Evolutionary conservation across 2,113 vertebrate genomes (phyloP), one percentile per base, ranked within the genome.

Genomic region (Peromyscus maniculatus): DNA sequence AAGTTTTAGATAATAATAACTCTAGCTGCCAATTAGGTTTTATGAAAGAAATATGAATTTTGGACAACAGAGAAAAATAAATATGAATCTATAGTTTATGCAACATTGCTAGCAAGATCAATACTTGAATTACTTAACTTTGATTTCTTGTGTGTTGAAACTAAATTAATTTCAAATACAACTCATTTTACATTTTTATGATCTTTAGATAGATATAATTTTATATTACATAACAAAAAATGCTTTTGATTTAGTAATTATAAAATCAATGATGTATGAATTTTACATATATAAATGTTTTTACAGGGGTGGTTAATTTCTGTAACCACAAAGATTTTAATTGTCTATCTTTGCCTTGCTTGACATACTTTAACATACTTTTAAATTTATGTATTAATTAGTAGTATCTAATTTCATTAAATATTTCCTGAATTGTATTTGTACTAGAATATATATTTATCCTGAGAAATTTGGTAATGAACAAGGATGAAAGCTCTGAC

Each of bases 401-500:
- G 39, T 33, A 75, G 21, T 8, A 10, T 21, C 24, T 55, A 89
- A 5, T 49, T 28, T 67, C 7, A 86, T 28, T 2, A 62, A 22
- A 33, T 55, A 90, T 21, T 64, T 57, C 43, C 55, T 80, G 19
- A 75, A 69, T 52, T 11, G 0, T 71, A 7, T 74, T 75, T 69
- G 13, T 95, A 0, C 7, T 49, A 24, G 5, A 24, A 12, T 9
- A 46, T 69, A 10, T 74, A 43, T 17, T 64, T 91, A 79, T 46
- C 4, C 15, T 22, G 24, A 49, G 15, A 3, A 22, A 31, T 39
- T 52, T 0, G 55, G 0, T 2, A 66, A n/a, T 64, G 24, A 52
- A 28, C 24, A n/a, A 33, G 2, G 7, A 90, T 21, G 16, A 71
- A 75, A n/a, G 1, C 0, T 1, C 5, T 2, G 0, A 16, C 5